Evolutionary conservation across 1,140 invertebrate species (phyloP).

Genomic region (Hyles vespertilio): DNA sequence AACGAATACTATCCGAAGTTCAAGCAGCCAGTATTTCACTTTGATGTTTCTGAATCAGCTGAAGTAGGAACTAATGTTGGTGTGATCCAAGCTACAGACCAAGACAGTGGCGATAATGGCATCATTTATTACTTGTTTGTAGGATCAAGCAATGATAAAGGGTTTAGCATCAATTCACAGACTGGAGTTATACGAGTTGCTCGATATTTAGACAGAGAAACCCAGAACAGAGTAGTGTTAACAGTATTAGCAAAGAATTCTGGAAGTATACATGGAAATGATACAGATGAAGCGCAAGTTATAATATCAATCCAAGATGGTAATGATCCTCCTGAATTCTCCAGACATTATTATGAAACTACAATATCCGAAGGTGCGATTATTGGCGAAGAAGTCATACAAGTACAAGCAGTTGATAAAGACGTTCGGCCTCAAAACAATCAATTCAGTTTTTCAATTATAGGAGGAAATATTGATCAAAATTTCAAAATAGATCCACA

Average conservation of each 20-base stretch:
- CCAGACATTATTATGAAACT: slow-evolving; percentile 84
- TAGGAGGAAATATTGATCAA: slow-evolving; percentile 88
- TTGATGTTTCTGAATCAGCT: slow-evolving; percentile 95
- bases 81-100: slow-evolving; percentile 91
- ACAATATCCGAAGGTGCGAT: slow-evolving; percentile 86
- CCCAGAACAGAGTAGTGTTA: slow-evolving; percentile 91
- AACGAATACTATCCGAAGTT: slow-evolving; percentile 97
- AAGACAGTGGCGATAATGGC: slow-evolving; percentile 94
- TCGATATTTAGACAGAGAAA: slow-evolving; percentile 90
- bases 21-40: slow-evolving; percentile 92
- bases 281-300: slow-evolving; percentile 96
- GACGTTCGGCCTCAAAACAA: slow-evolving; percentile 94
- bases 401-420: slow-evolving; percentile 92
- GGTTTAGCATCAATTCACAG: slow-evolving; percentile 90
- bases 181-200: slow-evolving; percentile 91
- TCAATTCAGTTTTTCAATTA: slow-evolving; percentile 93
- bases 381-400: slow-evolving; percentile 83
- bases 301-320: slow-evolving; percentile 96
- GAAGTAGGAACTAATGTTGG: slow-evolving; percentile 91
- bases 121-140: slow-evolving; percentile 94
- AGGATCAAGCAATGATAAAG: slow-evolving; percentile 93
- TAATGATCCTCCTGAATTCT: slow-evolving; percentile 96
- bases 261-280: slow-evolving; percentile 94
- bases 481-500: slow-evolving; percentile 93
- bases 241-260: slow-evolving; percentile 96